Percentiles rank a stretch among this genome's conserved stretches.
phyloP scores from a whole-genome alignment of 2,113 vertebrate species.

The Ondatra zibethicus region DNA sequence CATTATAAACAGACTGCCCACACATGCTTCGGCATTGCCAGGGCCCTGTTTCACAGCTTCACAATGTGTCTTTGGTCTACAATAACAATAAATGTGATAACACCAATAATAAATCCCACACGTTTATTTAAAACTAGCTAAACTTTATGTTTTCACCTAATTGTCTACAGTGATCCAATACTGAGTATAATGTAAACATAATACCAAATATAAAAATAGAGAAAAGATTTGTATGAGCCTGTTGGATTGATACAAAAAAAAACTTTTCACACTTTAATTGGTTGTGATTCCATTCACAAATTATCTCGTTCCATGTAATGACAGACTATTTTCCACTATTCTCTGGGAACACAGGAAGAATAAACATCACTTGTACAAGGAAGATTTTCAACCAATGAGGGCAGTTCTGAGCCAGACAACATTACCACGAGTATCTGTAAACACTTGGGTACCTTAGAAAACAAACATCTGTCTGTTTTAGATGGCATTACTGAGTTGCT shows the following conservation, averaged over 20 bases:
- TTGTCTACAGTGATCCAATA: not conserved
- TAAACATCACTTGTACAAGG: not conserved
- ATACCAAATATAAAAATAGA: constrained; percentile 2
- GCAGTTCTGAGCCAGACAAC: not conserved
- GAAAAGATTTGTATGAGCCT: not conserved
- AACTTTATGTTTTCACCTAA: not conserved
- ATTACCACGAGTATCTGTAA: not conserved
- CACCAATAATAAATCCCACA: not conserved
- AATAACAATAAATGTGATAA: not conserved
- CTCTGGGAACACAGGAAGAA: not conserved
- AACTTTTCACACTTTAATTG: constrained; percentile 20
- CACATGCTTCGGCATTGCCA: too few species aligned
- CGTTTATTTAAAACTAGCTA: constrained; percentile 13
- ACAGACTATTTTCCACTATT: not conserved
- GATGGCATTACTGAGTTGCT: not conserved
- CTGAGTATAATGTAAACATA: not conserved
- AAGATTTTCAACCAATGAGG: not conserved
- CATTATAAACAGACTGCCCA: too few species aligned
- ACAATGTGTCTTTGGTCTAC: not conserved
- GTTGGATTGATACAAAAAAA: not conserved
- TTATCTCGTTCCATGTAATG: not conserved
- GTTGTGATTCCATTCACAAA: not conserved
- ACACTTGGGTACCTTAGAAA: constrained; percentile 11
- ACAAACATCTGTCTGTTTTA: not conserved
- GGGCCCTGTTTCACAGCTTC: too few species aligned